Conservation (phyloP, 1,140 invertebrate species). For the Formica selysi region DNA sequence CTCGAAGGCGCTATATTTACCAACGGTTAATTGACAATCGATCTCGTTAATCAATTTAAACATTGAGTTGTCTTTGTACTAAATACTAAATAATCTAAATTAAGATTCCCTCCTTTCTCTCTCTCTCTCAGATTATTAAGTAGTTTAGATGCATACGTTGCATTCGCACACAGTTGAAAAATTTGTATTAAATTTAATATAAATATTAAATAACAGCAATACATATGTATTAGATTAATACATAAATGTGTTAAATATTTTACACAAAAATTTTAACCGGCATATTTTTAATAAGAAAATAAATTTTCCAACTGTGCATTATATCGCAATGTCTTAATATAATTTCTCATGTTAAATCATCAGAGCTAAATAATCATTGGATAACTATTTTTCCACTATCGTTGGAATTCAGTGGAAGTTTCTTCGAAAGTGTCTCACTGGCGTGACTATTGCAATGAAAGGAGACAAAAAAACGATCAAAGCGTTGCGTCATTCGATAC, state of each 20-base stretch:
- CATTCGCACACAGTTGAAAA: background rate
- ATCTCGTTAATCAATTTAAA: background rate
- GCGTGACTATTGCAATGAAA: too few species aligned
- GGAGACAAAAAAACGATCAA: background rate
- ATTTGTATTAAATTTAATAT: too few species aligned
- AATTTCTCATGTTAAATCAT: background rate
- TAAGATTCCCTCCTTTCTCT: too few species aligned
- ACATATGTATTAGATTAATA: too few species aligned
- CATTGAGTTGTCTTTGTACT: too few species aligned
- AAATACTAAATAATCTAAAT: too few species aligned
- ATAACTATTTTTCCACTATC: background rate
- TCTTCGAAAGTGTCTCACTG: background rate
- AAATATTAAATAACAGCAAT: too few species aligned
- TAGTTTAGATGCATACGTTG: too few species aligned
- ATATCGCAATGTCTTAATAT: background rate
- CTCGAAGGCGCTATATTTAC: background rate
- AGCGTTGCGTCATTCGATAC: slow-evolving; percentile 3
- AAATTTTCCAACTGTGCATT: background rate
- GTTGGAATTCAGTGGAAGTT: background rate
- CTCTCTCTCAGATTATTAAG: too few species aligned
- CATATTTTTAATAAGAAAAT: too few species aligned
- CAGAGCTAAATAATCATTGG: background rate
- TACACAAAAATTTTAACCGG: too few species aligned
- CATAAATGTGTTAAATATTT: too few species aligned
- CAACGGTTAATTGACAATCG: background rate